Conservation (phyloP, 1,140 invertebrate genomes). For the Cydia fagiglandana region DNA sequence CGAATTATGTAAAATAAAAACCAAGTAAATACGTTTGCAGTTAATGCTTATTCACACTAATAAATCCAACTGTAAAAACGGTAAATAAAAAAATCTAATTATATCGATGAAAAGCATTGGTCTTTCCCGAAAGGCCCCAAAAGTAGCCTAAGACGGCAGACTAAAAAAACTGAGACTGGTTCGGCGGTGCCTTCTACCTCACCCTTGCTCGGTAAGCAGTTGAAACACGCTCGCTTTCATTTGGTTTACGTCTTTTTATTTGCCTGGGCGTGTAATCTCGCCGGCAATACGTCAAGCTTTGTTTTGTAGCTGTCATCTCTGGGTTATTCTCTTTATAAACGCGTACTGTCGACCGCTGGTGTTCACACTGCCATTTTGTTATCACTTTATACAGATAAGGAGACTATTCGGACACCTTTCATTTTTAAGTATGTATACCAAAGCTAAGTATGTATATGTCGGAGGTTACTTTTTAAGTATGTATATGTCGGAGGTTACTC, state of each 20-base stretch:
- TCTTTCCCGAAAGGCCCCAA: no score
- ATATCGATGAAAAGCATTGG: no score
- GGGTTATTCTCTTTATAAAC: slow-evolving; percentile 28
- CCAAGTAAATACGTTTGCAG: no score
- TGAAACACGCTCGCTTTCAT: not conserved
- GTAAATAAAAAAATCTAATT: no score
- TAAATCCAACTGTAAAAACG: no score
- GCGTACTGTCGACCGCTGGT: not conserved
- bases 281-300: slow-evolving; percentile 30
- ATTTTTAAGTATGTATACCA: not conserved
- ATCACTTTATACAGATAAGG: not conserved
- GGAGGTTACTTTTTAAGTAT: no score
- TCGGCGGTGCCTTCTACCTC: not conserved
- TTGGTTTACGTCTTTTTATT: slow-evolving; percentile 29
- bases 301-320: slow-evolving; percentile 28
- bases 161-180: not conserved
- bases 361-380: not conserved
- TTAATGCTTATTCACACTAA: no score
- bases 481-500: no score
- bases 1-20: no score
- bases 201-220: not conserved
- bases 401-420: not conserved
- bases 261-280: slow-evolving; percentile 27
- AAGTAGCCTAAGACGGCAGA: no score
- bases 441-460: no score